phyloP scores from a whole-genome alignment of 2,797 vertebrate genomes.

The Cheirogaleus major region DNA sequence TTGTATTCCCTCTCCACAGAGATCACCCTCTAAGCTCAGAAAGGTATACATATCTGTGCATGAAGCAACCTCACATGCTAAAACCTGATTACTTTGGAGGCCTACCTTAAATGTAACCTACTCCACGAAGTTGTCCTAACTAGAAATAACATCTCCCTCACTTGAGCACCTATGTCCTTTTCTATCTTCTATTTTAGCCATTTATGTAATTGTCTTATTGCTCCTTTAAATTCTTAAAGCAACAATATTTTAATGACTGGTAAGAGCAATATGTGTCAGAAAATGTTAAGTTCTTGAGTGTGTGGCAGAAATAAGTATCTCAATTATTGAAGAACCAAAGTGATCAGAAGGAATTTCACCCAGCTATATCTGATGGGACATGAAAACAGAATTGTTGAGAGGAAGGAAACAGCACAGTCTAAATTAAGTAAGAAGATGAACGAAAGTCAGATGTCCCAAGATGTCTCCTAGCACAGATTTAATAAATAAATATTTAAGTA shows the following conservation, averaged over 20 bases:
- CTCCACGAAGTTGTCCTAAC: not conserved
- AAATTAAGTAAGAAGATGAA: not conserved
- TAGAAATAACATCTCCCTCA: not conserved
- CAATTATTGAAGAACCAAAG: not conserved
- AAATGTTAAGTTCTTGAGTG: not conserved
- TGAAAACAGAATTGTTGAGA: not conserved
- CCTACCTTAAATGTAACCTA: not conserved
- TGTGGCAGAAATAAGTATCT: not conserved
- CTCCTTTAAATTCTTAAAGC: not conserved
- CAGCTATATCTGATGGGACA: not conserved
- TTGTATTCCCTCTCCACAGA: not conserved
- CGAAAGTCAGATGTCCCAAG: not conserved
- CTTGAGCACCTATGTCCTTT: not conserved
- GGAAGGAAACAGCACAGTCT: not conserved
- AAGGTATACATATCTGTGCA: not conserved
- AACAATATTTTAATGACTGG: slow-evolving; percentile 3
- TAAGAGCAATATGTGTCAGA: not conserved
- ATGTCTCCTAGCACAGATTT: not conserved
- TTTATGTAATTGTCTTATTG: not conserved
- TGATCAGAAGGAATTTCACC: not conserved
- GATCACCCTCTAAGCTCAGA: not conserved
- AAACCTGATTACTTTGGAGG: not conserved
- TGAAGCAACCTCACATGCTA: not conserved
- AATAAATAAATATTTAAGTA: not conserved
- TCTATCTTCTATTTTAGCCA: not conserved